Evolutionary conservation across 2,888 invertebrate genomes (phyloP), one percentile per base, ranked within the genome.

Genomic region (Homarus gammarus): DNA sequence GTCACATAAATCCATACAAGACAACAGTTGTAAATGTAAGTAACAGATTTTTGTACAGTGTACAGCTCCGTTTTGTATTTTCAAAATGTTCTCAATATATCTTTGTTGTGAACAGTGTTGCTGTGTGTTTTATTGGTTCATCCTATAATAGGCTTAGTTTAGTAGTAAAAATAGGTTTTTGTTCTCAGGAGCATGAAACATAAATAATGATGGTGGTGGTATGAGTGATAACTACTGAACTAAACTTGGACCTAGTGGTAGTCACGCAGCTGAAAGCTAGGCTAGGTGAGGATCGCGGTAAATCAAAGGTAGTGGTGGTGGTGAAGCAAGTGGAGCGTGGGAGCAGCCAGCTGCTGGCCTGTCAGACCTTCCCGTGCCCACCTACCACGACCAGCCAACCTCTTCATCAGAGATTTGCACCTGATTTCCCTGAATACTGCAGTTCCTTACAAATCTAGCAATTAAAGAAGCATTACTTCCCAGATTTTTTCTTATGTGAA

Each of bases 11-110:
- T 79, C 49, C 27, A 77, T 22, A 51, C 33, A 77, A 77, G 61
- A 64, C 27, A 68, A 82, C 82, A 73, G 73, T 38, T 75, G 56
- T 77, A 77, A n/a, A n/a, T 40, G 81, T 82, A 73, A 44, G 44
- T 44, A 44, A 83, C 68, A 70, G 49, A 12, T 40, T 68, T 68
- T 87, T 87, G 86, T 87, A 87, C 86, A 87, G 86, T 87, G 86
- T 87, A 87, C 86, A 87, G 86, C 70, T 78, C 79, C 70, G 79
- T 87, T 87, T 87, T 87, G 86, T 87, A 87, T 87, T 87, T 87
- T 77, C 86, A 87, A 84, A 87, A 73, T 87, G 86, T 87, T 87
- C 86, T 87, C 86, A 87, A 87, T 87, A 87, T 87, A 87, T 81
- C 79, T 83, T 83, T 87, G 86, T 87, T 87, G 86, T 87, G 86